Percentiles rank a stretch among this genome's conserved stretches.
Conservation (phyloP, 1,140 invertebrate genomes). For the Sipha flava region DNA sequence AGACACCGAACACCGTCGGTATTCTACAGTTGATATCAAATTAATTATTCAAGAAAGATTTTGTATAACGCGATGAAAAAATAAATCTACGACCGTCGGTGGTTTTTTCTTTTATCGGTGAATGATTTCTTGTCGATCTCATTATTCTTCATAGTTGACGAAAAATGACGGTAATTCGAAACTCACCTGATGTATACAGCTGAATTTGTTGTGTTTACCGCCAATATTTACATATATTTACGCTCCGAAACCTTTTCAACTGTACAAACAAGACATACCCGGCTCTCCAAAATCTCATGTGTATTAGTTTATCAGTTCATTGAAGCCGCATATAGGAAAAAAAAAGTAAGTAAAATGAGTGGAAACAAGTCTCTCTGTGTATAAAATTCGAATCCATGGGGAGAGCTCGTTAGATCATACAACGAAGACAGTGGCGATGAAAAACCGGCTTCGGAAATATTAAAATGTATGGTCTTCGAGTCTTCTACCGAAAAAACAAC, state of each 20-base stretch:
- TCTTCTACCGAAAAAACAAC: not conserved
- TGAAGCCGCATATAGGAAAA: not conserved
- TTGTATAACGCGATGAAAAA: not conserved
- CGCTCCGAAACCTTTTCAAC: not conserved
- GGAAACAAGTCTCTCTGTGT: not conserved
- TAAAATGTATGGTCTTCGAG: not conserved
- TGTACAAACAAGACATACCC: not conserved
- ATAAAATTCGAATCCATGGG: not conserved
- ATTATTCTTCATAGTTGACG: not conserved
- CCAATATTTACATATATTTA: slow-evolving; percentile 24
- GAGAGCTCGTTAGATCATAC: slow-evolving; percentile 11
- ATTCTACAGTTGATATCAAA: not conserved
- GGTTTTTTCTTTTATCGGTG: not conserved
- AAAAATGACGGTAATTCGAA: slow-evolving; percentile 9
- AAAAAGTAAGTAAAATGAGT: not conserved
- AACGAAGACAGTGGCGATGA: not conserved
- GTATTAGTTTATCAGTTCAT: slow-evolving; percentile 18
- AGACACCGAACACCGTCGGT: not conserved
- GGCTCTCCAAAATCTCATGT: not conserved
- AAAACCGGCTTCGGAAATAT: slow-evolving; percentile 17
- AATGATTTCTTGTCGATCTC: not conserved
- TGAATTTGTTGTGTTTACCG: slow-evolving; percentile 2
- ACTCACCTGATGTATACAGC: not conserved
- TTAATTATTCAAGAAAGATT: not conserved
- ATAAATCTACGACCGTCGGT: not conserved